Evolutionary conservation across 2,797 vertebrate species (phyloP), one percentile per base, ranked within the genome.

Genomic region (Danio albolineatus): DNA sequence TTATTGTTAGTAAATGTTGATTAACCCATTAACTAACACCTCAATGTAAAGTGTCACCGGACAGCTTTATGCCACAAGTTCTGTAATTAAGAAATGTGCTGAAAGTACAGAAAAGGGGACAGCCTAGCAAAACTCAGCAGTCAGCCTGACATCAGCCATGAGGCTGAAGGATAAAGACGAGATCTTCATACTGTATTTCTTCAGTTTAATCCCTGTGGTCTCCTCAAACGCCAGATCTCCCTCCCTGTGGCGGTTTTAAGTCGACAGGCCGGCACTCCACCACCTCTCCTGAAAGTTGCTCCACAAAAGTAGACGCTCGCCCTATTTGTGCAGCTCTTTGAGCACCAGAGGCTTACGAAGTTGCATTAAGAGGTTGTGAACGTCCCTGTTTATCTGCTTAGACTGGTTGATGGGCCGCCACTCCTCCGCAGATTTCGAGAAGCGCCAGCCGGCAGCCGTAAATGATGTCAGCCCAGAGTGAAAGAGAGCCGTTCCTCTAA

Each of bases 361-460:
- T 71, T 78, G 64, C 61, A 74, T 80, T 67, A 73, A 75, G 44
- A 48, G 75, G 28, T 74, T 65, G 77, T 64, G 70, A 44, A 54
- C 17, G 41, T 76, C 80, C 56, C 71, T 66, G 78, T 73, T 84
- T 83, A 83, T 85, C 85, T 74, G 71, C 76, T 79, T 71, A 76
- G 53, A 61, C 59, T 76, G 51, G 62, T 56, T 57, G 76, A 84
- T 83, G 77, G 78, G 61, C 66, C 17, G 14, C 28, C 62, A 49
- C 74, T 82, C 66, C 41, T 76, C 49, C 13, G 8, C 71, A 67
- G 59, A 67, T 59, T 67, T 76, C 49, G 19, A 36, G 56, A 70
- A 72, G 69, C 66, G 48, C 43, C 76, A 80, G 61, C 19, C 39
- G 57, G 49, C 46, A 65, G 62, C 41, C 8, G 64, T 78, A 46